phyloP scores from a whole-genome alignment of 2,113 vertebrate species.

The Cololabis saira region DNA sequence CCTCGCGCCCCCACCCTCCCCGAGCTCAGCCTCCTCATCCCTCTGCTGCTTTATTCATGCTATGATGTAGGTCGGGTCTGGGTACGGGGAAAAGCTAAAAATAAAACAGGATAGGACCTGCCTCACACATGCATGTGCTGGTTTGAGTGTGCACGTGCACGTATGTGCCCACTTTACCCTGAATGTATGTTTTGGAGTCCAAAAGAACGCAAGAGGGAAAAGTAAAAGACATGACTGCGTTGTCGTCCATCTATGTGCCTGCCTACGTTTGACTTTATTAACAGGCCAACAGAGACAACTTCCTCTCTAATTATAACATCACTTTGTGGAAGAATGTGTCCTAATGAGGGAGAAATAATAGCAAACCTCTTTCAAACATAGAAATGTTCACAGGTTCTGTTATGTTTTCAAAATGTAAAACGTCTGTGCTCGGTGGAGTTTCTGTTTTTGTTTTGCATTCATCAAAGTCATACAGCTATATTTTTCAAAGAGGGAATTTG shows the following conservation, averaged over 20 bases:
- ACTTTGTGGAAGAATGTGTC: slow-evolving; percentile 20
- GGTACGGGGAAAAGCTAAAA: slow-evolving; percentile 67
- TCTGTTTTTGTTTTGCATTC: too few species aligned
- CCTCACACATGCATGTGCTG: slow-evolving; percentile 1
- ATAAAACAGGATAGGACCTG: slow-evolving; percentile 57
- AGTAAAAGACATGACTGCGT: background rate
- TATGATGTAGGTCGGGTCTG: slow-evolving; percentile 77
- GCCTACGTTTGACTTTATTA: background rate
- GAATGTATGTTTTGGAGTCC: slow-evolving; percentile 11
- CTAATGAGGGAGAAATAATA: background rate
- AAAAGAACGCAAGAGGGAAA: background rate
- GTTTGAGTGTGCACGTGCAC: background rate
- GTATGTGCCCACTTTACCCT: slow-evolving; percentile 5
- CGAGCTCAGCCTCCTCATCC: slow-evolving; percentile 59
- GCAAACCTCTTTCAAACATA: slow-evolving; percentile 2
- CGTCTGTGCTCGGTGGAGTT: background rate
- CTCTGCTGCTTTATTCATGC: slow-evolving; percentile 71
- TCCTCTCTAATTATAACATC: slow-evolving; percentile 18
- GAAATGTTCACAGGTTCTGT: background rate
- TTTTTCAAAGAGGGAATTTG: too few species aligned
- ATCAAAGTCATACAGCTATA: too few species aligned
- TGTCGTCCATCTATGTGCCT: background rate
- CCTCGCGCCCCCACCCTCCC: slow-evolving; percentile 3
- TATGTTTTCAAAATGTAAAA: background rate
- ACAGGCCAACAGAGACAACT: slow-evolving; percentile 46